Conservation (phyloP, 2,113 vertebrate species). For the Hippocampus mohnikei region DNA sequence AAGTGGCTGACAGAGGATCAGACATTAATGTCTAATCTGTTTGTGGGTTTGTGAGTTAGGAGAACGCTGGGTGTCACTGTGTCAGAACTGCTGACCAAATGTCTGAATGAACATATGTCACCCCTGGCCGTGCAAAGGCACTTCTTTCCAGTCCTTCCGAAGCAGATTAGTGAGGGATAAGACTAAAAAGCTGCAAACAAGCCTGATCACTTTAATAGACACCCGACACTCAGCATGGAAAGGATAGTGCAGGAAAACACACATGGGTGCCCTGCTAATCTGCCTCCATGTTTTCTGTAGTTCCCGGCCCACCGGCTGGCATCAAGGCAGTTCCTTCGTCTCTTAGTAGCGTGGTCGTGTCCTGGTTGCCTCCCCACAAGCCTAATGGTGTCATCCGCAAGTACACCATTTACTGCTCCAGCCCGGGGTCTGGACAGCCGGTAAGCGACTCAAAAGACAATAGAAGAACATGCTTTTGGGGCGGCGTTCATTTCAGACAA, state of each 20-base stretch:
- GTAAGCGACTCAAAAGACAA: constrained; percentile 68
- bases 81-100: constrained; percentile 59
- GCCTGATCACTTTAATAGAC: constrained; percentile 62
- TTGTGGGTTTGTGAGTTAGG: constrained; percentile 51
- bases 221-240: constrained; percentile 30
- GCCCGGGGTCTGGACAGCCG: constrained; percentile 91
- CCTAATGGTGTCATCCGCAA: constrained; percentile 98
- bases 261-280: constrained; percentile 21
- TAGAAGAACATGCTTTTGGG: constrained; percentile 2
- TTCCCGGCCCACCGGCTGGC: constrained; percentile 90
- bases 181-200: constrained; percentile 60
- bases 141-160: constrained; percentile 55
- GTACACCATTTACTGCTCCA: constrained; percentile 99
- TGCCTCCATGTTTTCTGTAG: constrained; percentile 43
- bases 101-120: constrained; percentile 70
- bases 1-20: constrained; percentile 66
- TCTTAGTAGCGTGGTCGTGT: constrained; percentile 91
- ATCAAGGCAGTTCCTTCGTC: constrained; percentile 97
- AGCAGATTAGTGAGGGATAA: constrained; percentile 70
- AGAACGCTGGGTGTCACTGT: constrained; percentile 45
- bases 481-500: neutral
- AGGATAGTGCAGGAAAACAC: constrained; percentile 9
- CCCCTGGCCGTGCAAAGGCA: constrained; percentile 43
- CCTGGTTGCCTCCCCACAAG: constrained; percentile 93
- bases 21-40: constrained; percentile 65